Evolutionary conservation across 2,797 vertebrate species (phyloP).

Genomic region (Scarus forsteni): DNA sequence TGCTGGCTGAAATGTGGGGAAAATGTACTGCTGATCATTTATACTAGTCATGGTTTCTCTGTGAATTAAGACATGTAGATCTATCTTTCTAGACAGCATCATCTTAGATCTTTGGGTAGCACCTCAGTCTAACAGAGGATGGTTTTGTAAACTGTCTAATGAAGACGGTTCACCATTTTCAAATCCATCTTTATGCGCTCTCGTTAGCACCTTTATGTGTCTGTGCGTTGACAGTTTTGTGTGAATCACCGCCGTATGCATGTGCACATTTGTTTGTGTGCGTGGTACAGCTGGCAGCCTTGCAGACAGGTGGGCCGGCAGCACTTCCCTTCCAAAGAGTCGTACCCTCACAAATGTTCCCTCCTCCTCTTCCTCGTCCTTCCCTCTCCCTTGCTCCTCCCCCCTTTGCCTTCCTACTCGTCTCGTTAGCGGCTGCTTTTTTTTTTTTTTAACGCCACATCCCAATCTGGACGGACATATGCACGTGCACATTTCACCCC

Average conservation of each 20-base stretch:
- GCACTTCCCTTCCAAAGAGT: slow-evolving; percentile 77
- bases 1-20: too few species aligned
- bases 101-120: too few species aligned
- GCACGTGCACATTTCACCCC: slow-evolving; percentile 44
- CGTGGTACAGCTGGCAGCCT: slow-evolving; percentile 76
- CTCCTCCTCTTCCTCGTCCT: slow-evolving; percentile 29
- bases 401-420: slow-evolving; percentile 38
- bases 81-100: too few species aligned
- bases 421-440: slow-evolving; percentile 71
- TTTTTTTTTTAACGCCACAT: slow-evolving; percentile 54
- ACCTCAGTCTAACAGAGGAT: too few species aligned
- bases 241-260: slow-evolving; percentile 40
- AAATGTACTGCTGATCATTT: too few species aligned
- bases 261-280: slow-evolving; percentile 13
- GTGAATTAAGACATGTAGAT: too few species aligned
- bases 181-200: slow-evolving; percentile 32
- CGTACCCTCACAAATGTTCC: slow-evolving; percentile 77
- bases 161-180: not conserved
- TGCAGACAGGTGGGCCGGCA: slow-evolving; percentile 82
- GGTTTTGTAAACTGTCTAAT: too few species aligned
- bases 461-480: slow-evolving; percentile 82
- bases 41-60: too few species aligned
- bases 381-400: slow-evolving; percentile 29
- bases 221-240: slow-evolving; percentile 30
- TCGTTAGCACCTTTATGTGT: slow-evolving; percentile 28